Evolutionary conservation across 2,888 invertebrate species (phyloP), one percentile per base, ranked within the genome.

Genomic region (Blastobasis lacticolella): DNA sequence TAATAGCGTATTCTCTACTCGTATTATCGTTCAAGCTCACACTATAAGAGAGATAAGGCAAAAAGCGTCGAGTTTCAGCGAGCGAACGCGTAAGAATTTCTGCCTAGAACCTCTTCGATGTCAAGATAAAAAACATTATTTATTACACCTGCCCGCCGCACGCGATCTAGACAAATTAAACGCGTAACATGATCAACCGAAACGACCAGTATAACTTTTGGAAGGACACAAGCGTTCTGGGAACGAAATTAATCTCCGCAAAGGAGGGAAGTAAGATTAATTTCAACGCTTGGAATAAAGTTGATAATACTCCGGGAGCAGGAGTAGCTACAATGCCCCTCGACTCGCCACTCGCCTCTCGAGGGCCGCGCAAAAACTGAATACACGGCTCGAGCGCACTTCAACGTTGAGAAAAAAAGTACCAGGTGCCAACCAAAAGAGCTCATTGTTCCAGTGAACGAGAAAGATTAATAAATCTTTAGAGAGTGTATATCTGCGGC

Each of bases 401-500:
- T 73, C 64, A 76, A 72, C 71, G 71, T 72, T 65, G 77, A 75
- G 75, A 82, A 87, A 88, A 86, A 55, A 86, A 81, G 63, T 65
- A 75, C 87, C 87, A 87, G 87, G 87, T 88, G 87, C 78, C 83
- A 80, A 78, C 81, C 77, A 63, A 81, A 83, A 84, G 75, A 74
- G 70, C 67, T 80, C 78, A 87, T 88, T 88, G 87, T 88, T 88
- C 87, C 82, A 81, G 73, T 67, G 73, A 70, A 76, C 75, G 73
- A 69, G 77, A 77, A 71, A 87, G 87, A 88, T 88, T 88, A 87
- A 87, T 88, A 88, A 88, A 87, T 87, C 87, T 87, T 80, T 81
- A 75, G 79, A 79, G 63, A 70, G 83, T 72, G 78, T 79, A 80
- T 88, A 87, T 88, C 87, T 81, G 78, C 71, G 77, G 73, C 76